Evolutionary conservation across 2,797 vertebrate genomes (phyloP).

Genomic region (Gymnoscopelus braueri): DNA sequence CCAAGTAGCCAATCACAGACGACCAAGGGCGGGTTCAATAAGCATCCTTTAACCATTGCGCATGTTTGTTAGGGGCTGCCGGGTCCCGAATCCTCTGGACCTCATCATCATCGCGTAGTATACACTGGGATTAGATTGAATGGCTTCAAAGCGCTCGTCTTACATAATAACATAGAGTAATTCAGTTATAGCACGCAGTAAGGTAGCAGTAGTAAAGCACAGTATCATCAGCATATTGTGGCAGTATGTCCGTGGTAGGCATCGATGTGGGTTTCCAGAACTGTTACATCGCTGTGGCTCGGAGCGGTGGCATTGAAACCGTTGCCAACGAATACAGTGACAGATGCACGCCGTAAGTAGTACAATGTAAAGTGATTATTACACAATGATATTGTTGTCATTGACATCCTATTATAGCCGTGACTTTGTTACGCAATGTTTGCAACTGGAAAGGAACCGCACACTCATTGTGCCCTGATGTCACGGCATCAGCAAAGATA

Average conservation of each 20-base stretch:
- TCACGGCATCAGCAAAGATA: conserved; percentile 8
- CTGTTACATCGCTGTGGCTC: conserved; percentile 93
- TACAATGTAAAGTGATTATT: neutral
- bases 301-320: conserved; percentile 95
- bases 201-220: conserved; percentile 17
- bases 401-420: conserved; percentile 47
- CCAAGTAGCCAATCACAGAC: conserved; percentile 64
- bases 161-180: conserved; percentile 79
- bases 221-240: neutral
- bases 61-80: conserved; percentile 53
- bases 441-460: conserved; percentile 25
- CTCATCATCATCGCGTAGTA: conserved; percentile 45
- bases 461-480: conserved; percentile 20
- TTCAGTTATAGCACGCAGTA: conserved; percentile 47
- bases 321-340: conserved; percentile 97
- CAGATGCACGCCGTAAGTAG: conserved; percentile 96
- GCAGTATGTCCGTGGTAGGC: conserved; percentile 93
- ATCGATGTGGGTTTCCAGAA: conserved; percentile 95
- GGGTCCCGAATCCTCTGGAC: conserved; percentile 75
- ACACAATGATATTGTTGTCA: conserved; percentile 1
- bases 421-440: conserved; percentile 71
- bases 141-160: conserved; percentile 74
- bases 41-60: conserved; percentile 51
- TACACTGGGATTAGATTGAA: conserved; percentile 70
- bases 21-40: conserved; percentile 52